Evolutionary conservation across 2,888 invertebrate species (phyloP), one percentile per base, ranked within the genome.

Genomic region (Drosophila anceps): DNA sequence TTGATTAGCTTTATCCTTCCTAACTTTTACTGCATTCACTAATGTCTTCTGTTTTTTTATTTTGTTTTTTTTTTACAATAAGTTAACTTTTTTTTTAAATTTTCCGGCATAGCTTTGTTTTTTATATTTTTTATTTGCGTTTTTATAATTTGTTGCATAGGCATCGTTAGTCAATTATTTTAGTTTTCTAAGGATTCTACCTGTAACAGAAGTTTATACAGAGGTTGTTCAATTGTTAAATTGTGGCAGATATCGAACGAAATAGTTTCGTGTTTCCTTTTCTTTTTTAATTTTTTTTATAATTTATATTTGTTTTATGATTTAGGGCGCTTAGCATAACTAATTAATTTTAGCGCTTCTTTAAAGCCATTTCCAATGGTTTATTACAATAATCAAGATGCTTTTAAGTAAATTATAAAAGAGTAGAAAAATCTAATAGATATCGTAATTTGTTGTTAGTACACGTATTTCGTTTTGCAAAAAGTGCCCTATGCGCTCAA

Each of bases 381-480:
- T 76, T 69, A 55, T 82, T 83, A 85, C 81, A 78, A 86, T 76
- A 76, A 74, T 78, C 83, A 84, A 75, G 70, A 79, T 76, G 83
- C 53, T 65, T 76, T 76, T 66, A 71, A 82, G 83, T 86, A 86
- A 86, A 86, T 86, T 76, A 90, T 87, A 90, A 81, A 88, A 88
- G 90, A 88, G 87, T 87, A 87, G 87, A 87, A 90, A 85, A 90
- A 81, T 90, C 87, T 89, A 90, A 85, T 89, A 85, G 82, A 90
- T 81, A 88, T 79, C 63, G 61, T 83, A 69, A 75, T 50, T 79
- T 70, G 61, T 73, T 72, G 76, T 79, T 84, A 82, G 80, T 82
- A 73, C 64, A 76, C 64, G 68, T 86, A 74, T 62, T 78, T 88
- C 57, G 79, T 77, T 80, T 88, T 87, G 90, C 90, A 86, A 86